Base-by-base conservation (phyloP, 2,888 invertebrate genomes). In the Pteria penguin region DNA sequence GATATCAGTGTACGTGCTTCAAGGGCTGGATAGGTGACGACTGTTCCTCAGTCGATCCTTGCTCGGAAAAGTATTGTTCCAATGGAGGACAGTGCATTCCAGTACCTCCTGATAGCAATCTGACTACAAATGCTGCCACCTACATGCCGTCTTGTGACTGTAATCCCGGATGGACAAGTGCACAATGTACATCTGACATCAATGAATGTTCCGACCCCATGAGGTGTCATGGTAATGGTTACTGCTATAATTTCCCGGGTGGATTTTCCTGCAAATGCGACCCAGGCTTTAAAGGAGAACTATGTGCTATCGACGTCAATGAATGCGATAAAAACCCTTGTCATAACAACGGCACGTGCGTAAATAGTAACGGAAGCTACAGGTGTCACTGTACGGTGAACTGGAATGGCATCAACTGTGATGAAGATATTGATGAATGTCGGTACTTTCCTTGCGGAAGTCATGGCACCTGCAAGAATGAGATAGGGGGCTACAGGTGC, bases 371-470 rank as follows among this genome's bases (percentile, higher is more conserved):
- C 22, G 31, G 66, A 5, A 24, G 24, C 3, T 74, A 36, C 24
- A 18, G 54, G 4, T 74, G 73, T 22, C 8, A 32, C 11, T 74
- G 73, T 54, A 32, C 55, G 3, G 18, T 52, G 3, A 45, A 58
- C 22, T 74, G 73, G 73, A 62, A 74, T 58, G 73, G 73, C 8
- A 52, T 18, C n/a, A 36, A 32, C 14, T 74, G 73, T 55, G 45
- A 67, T 27, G 33, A 54, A 52, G 73, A 74, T 36, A 62, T 62
- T 5, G 68, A 74, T 24, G 73, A 74, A 54, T 74, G 73, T 61
- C n/a, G 24, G 55, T 74, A 67, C 27, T 60, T 58, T 31, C 73
- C 73, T 3, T 74, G 73, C 36, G 67, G 67, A 27, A 67, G 61
- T 3, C 58, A 55, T 61, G 73, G 73, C 3, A n/a, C 26, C 0